These are phyloP conservation scores for Mycteria americana DNA, from an alignment of 2,797 vertebrate species.

Conservation along the genomic window DNA sequence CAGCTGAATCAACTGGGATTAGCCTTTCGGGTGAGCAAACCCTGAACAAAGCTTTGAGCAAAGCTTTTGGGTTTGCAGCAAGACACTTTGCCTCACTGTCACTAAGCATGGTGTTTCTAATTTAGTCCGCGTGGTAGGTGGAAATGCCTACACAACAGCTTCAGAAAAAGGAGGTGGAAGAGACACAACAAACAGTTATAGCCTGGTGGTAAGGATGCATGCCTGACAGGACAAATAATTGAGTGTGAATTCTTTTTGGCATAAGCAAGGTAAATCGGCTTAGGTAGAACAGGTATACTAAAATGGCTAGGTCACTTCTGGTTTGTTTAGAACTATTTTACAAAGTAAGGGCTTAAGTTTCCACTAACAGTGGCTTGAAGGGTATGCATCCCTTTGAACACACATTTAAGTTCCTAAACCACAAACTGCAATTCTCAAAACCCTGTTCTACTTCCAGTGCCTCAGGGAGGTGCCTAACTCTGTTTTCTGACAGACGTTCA, in stretches of 20 bases:
- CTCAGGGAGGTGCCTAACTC: background rate
- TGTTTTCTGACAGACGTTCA: background rate
- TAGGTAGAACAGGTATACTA: background rate
- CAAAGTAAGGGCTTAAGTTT: background rate
- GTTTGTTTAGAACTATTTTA: background rate
- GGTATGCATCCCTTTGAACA: background rate
- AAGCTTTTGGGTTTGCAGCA: background rate
- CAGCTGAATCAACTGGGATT: background rate
- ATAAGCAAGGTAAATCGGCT: background rate
- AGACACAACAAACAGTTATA: background rate
- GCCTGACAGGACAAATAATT: background rate
- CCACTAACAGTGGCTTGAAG: background rate
- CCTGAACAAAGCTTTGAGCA: background rate
- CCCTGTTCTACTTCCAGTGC: background rate
- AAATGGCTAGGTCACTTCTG: background rate
- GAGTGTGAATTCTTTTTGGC: background rate
- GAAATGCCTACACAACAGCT: background rate
- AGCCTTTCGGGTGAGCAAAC: background rate
- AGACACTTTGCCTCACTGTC: background rate
- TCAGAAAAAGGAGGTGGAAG: background rate
- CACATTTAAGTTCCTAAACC: background rate
- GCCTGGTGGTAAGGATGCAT: background rate
- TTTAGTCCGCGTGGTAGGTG: background rate
- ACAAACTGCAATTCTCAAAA: background rate
- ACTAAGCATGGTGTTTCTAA: background rate